Evolutionary conservation across 2,113 vertebrate species (phyloP).

Genomic region (Orthochromis indermauri): DNA sequence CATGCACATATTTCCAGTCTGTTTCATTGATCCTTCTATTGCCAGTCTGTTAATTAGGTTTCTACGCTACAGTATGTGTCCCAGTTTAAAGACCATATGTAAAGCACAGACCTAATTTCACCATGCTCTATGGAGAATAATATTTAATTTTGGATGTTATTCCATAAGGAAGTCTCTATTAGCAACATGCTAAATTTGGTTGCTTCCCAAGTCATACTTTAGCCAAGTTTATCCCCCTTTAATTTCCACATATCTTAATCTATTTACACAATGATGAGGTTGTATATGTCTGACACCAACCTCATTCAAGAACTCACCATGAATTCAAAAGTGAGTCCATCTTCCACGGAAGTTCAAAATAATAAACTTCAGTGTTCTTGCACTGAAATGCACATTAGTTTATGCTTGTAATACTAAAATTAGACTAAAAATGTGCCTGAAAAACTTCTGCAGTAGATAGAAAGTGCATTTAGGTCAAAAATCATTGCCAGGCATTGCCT

Average conservation of each 20-base stretch:
- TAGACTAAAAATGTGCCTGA: background rate
- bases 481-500: background rate
- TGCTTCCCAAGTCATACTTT: background rate
- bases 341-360: background rate
- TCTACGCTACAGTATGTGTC: slow-evolving; percentile 11
- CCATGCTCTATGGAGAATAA: slow-evolving; percentile 15
- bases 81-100: slow-evolving; percentile 42
- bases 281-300: background rate
- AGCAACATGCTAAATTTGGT: background rate
- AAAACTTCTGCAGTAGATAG: background rate
- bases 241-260: background rate
- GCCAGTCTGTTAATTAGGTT: background rate
- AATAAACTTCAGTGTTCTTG: background rate
- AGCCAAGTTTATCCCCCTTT: background rate
- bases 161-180: slow-evolving; percentile 5
- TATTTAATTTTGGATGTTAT: slow-evolving; percentile 31
- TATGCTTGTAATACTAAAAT: background rate
- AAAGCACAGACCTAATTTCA: slow-evolving; percentile 42
- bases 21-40: slow-evolving; percentile 49
- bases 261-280: background rate
- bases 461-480: background rate
- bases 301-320: background rate
- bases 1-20: slow-evolving; percentile 28
- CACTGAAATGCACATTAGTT: background rate
- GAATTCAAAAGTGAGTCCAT: background rate